phyloP scores from a whole-genome alignment of 2,113 vertebrate genomes.

The Pyxicephalus adspersus region DNA sequence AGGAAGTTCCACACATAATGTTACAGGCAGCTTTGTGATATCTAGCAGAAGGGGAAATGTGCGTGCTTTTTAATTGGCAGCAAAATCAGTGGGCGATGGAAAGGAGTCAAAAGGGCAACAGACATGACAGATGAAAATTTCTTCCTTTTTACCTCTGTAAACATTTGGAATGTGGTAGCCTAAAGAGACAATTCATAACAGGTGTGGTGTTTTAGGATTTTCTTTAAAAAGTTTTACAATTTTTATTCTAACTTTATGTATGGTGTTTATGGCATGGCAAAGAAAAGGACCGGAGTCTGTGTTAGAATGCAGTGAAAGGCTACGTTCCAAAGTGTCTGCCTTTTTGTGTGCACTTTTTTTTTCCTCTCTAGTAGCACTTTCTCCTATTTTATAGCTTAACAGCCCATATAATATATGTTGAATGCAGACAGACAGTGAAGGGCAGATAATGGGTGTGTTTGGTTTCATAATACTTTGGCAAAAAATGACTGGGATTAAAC shows the following conservation, averaged over 20 bases:
- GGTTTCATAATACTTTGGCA: constrained; percentile 18
- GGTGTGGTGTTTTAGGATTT: not conserved
- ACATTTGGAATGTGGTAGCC: not conserved
- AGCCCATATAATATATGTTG: constrained; percentile 3
- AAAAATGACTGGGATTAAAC: not conserved
- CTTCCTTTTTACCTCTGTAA: constrained; percentile 10
- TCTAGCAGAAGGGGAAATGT: constrained; percentile 24
- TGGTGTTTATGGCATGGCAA: too few species aligned
- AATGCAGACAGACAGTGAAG: constrained; percentile 2
- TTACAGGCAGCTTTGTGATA: not conserved
- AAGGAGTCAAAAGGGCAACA: constrained; percentile 19
- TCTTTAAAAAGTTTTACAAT: not conserved
- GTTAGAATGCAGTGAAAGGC: too few species aligned
- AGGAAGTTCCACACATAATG: constrained; percentile 17
- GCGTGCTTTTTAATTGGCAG: not conserved
- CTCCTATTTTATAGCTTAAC: not conserved
- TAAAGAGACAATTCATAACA: not conserved
- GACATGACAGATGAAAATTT: not conserved
- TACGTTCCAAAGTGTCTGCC: not conserved
- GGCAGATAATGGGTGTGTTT: constrained; percentile 34
- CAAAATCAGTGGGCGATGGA: not conserved
- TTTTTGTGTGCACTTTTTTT: not conserved
- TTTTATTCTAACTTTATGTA: not conserved
- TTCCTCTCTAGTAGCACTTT: not conserved
- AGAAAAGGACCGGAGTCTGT: too few species aligned